A percentile compares a stretch with the other conserved stretches of the same genome.
phyloP scores from a whole-genome alignment of 2,888 invertebrate genomes.

The Aphodius sticticus region DNA sequence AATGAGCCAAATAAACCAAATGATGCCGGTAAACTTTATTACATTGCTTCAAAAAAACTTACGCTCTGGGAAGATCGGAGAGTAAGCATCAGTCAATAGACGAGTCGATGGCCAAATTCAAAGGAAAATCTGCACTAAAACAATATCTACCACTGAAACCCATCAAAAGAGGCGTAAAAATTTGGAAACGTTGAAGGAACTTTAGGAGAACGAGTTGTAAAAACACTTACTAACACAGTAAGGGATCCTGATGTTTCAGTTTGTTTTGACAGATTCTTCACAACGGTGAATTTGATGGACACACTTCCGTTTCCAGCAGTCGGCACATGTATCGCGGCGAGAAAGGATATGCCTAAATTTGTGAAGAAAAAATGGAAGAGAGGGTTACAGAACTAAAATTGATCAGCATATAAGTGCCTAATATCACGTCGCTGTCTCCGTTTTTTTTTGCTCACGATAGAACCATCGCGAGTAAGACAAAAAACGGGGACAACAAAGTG shows the following conservation, averaged over 20 bases:
- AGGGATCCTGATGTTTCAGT: constrained; percentile 32
- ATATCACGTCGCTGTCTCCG: too few relatives aligned
- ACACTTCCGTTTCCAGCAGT: constrained; percentile 39
- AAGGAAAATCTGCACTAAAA: constrained; percentile 29
- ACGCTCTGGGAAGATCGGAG: constrained; percentile 37
- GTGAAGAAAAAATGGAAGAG: constrained; percentile 5
- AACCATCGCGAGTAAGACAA: too few relatives aligned
- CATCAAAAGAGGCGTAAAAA: constrained; percentile 30
- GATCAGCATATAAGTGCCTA: too few relatives aligned
- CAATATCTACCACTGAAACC: constrained; percentile 31
- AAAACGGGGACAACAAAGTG: too few relatives aligned
- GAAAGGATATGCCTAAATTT: constrained; percentile 18
- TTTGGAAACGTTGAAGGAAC: constrained; percentile 38
- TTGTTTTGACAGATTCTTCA: constrained; percentile 40
- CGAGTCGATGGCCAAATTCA: constrained; percentile 34
- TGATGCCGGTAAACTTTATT: constrained; percentile 39
- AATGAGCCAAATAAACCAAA: constrained; percentile 36
- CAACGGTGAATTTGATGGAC: constrained; percentile 38
- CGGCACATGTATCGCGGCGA: constrained; percentile 37
- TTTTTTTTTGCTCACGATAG: too few relatives aligned
- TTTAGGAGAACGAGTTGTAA: constrained; percentile 42
- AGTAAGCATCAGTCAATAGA: constrained; percentile 28
- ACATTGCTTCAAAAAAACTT: constrained; percentile 41
- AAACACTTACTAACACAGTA: constrained; percentile 39
- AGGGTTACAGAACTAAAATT: too few relatives aligned